Conservation (phyloP, 2,113 vertebrate species). For the Tyto alba region DNA sequence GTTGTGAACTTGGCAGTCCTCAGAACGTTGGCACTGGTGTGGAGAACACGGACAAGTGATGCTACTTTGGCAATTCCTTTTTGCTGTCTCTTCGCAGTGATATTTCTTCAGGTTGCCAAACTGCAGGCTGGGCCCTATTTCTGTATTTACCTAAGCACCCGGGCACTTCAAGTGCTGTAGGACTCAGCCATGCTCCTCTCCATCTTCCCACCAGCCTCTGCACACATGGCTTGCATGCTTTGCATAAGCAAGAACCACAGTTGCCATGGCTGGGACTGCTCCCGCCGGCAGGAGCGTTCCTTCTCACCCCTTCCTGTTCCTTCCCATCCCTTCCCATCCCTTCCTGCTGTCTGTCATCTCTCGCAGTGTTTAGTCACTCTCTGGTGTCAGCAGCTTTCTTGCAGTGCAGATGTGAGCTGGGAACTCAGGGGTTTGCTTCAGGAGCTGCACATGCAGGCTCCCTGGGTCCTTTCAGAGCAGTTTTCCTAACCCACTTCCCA, state of each 20-base stretch:
- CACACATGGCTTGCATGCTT: neutral
- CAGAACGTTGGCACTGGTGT: neutral
- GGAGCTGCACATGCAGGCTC: rapidly evolving
- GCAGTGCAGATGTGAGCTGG: neutral
- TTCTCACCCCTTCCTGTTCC: neutral
- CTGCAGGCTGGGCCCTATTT: neutral
- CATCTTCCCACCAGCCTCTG: neutral
- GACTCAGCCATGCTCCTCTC: neutral
- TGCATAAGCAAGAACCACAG: neutral
- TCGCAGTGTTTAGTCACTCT: neutral
- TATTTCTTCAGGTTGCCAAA: neutral
- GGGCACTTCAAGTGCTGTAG: neutral
- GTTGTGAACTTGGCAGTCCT: neutral
- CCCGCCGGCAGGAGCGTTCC: neutral
- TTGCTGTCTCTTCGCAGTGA: neutral
- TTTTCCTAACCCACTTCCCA: neutral
- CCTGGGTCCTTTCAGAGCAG: neutral
- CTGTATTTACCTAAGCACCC: neutral
- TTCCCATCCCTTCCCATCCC: neutral
- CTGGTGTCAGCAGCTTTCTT: neutral
- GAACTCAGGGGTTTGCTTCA: neutral
- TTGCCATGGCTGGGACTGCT: neutral
- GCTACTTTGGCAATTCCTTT: neutral
- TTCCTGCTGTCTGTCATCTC: neutral
- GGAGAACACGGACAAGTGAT: neutral